Evolutionary conservation across 2,888 invertebrate genomes (phyloP).

Genomic region (Leucophora obtusa): DNA sequence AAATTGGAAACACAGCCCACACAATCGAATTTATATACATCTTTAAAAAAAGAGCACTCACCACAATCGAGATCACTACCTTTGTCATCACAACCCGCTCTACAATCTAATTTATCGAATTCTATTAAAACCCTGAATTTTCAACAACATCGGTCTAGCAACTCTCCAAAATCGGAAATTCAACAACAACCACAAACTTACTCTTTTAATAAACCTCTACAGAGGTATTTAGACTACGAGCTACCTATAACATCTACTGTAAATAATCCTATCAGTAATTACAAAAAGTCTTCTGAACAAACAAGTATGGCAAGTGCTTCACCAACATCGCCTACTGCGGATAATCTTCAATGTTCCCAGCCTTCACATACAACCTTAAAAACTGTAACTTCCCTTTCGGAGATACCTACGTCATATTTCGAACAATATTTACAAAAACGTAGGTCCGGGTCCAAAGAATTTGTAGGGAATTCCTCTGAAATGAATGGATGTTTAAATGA

Average conservation of each 20-base stretch:
- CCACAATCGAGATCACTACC: too few species aligned
- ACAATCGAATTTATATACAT: not conserved
- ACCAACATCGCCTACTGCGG: not conserved
- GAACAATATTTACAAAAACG: conserved; percentile 42
- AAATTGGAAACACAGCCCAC: not conserved
- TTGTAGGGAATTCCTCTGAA: conserved; percentile 64
- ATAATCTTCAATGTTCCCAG: not conserved
- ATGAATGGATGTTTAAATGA: conserved; percentile 81
- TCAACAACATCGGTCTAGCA: too few species aligned
- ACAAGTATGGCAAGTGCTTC: not conserved
- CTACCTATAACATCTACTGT: not conserved
- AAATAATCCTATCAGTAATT: too few species aligned
- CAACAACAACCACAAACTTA: too few species aligned
- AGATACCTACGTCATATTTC: not conserved
- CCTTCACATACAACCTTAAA: not conserved
- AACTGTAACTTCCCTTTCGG: not conserved
- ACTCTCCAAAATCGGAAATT: too few species aligned
- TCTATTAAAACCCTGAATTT: too few species aligned
- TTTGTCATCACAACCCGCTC: too few species aligned
- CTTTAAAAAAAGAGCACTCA: too few species aligned
- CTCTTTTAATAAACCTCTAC: too few species aligned
- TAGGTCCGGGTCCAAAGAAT: conserved; percentile 22
- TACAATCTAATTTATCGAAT: too few species aligned
- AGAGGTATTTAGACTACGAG: not conserved
- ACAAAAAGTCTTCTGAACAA: too few species aligned